These are phyloP conservation scores for Phaethon lepturus DNA, from an alignment of 2,113 vertebrate genomes.

Conservation along the genomic window DNA sequence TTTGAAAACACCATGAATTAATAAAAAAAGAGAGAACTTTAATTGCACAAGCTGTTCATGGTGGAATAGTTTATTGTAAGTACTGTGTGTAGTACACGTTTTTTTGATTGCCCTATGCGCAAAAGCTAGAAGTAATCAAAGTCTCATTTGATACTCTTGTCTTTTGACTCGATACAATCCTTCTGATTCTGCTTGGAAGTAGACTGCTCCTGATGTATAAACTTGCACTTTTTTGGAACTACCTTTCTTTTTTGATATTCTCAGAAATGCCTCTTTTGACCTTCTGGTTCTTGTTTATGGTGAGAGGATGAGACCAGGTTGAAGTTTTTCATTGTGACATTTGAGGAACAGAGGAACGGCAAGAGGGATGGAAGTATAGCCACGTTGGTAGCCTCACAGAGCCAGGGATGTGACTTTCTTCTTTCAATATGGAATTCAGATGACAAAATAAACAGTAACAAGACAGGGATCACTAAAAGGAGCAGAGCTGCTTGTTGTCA, in stretches of 20 bases:
- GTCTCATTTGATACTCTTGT: not conserved
- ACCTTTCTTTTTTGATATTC: not conserved
- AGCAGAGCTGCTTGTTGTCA: fast-evolving
- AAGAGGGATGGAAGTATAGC: not conserved
- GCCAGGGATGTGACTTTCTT: not conserved
- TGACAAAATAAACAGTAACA: not conserved
- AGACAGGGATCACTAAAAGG: not conserved
- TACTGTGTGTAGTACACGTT: not conserved
- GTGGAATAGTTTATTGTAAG: not conserved
- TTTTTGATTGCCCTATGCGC: not conserved
- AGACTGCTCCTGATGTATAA: not conserved
- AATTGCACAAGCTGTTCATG: not conserved
- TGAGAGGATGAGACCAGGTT: not conserved
- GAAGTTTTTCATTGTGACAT: not conserved
- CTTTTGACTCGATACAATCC: not conserved
- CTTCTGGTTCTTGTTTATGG: not conserved
- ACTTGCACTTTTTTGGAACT: not conserved
- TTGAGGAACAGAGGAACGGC: not conserved
- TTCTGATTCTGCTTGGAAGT: not conserved
- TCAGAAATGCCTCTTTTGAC: not conserved
- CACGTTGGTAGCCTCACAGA: fast-evolving
- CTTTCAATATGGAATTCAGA: not conserved
- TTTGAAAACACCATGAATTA: not conserved
- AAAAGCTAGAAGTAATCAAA: not conserved
- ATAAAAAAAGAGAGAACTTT: not conserved